Base-by-base conservation (phyloP, 2,113 vertebrate species). In the Chaetops frenatus region DNA sequence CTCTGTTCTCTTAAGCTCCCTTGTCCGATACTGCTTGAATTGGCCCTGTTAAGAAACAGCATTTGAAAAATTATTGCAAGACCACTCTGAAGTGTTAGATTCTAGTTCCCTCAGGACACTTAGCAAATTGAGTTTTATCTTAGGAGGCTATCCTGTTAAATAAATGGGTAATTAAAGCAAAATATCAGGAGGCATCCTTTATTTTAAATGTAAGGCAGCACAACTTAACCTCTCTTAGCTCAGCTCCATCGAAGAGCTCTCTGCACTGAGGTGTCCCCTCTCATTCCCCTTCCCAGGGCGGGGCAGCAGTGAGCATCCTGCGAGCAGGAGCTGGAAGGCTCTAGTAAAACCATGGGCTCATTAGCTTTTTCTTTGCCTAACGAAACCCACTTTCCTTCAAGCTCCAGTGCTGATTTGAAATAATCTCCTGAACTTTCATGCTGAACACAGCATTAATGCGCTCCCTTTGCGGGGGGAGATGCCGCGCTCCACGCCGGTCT, bases 121-220 rank as follows among this genome's bases (percentile, higher is more conserved):
- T 60, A 58, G 1, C 31, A 85, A 81, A 91, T 22, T 35, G 48
- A 76, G 28, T 69, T 73, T 35, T 57, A 62, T 28, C 71, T 69
- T 88, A 10, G 2, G 44, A 88, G 64, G 42, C 62, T 28, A 29
- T 15, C 44, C 53, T 36, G 82, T 31, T 12, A 81, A 82, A 28
- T 44, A 40, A 71, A 86, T 67, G 21, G 21, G 64, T 93, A 92
- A 96, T 83, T 87, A 92, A 70, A 70, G 36, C n/a, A 72, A 76
- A 96, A 40, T n/a, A 76, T 8, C 72, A 62, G 31, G 50, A 77
- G 57, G 25, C 23, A 87, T 61, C 24, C 18, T 76, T 73, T 65
- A 70, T 45, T 76, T 87, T 58, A 71, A 81, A 67, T 47, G 2
- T 16, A 40, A 89, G 58, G n/a, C 42, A 23, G 36, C 35, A 17